Percentiles rank a stretch among this genome's conserved stretches.
These are phyloP conservation scores for Pionites leucogaster DNA, from an alignment of 2,113 vertebrate species.

Conservation along the genomic window DNA sequence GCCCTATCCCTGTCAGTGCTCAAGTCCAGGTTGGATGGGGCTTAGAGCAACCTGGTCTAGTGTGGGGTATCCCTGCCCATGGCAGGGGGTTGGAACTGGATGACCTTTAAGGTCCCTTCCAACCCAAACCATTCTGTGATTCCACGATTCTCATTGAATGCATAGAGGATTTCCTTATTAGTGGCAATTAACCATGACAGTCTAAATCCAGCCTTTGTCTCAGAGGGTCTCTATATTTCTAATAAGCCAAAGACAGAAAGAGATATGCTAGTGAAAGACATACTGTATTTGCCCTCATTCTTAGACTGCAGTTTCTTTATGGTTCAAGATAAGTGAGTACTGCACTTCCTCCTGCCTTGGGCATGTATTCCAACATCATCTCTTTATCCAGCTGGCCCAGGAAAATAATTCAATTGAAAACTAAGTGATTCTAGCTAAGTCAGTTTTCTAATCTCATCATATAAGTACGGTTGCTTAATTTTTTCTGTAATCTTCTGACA, in stretches of 20 bases:
- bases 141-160: not conserved
- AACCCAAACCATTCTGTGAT: not conserved
- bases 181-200: not conserved
- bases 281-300: not conserved
- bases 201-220: not conserved
- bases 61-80: not conserved
- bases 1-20: not conserved
- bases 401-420: not conserved
- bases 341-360: not conserved
- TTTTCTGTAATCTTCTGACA: not conserved
- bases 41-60: not conserved
- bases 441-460: constrained; percentile 4
- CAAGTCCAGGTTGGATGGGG: not conserved
- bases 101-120: not conserved
- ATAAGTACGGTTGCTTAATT: not conserved
- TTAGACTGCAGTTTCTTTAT: not conserved
- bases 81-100: not conserved
- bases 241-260: not conserved
- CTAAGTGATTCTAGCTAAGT: not conserved
- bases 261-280: not conserved
- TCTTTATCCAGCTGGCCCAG: constrained; percentile 5
- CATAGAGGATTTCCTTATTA: not conserved
- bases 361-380: not conserved
- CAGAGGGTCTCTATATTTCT: not conserved
- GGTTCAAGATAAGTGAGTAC: not conserved